Evolutionary conservation across 2,888 invertebrate genomes (phyloP), one percentile per base, ranked within the genome.

Genomic region (Drosophila subquinaria): DNA sequence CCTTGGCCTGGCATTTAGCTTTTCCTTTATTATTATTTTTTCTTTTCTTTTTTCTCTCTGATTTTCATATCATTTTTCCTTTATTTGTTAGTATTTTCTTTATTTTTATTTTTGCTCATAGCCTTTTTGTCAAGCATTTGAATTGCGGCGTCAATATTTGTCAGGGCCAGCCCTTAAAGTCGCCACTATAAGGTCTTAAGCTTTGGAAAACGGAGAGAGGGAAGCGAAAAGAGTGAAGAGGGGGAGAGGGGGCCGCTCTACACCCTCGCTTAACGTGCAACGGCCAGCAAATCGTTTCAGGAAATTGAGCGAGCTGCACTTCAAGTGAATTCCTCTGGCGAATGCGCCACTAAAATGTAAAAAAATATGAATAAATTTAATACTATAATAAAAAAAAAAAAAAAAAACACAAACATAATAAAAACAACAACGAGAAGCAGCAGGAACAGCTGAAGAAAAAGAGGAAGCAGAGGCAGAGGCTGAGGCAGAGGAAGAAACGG

Each of bases 261-360:
- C 20, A 61, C 13, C 48, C 15, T 17, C 4, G 36, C 63, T 55
- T 69, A 84, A 71, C 73, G 79, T 69, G 64, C 64, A 62, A 48
- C 38, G 61, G 82, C 64, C 72, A 70, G 78, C 85, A 82, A 82
- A 84, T 81, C 60, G 79, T 84, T 82, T 71, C 69, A 82, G 86
- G 88, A 82, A 82, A 82, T 88, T 85, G 76, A 82, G 88, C 73
- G 76, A 76, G 73, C 79, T 88, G 76, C 79, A 81, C 85, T 82
- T 68, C 67, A 81, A 73, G 42, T 73, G 70, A 78, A 79, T 68
- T 73, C 73, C 64, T 36, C 67, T 64, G 64, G 45, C 63, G 55
- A 67, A 60, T 65, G 60, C 69, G 73, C 65, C 65, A 51, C 65
- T 59, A 76, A 64, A 84, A 83, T 79, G 43, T 3, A 73, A 63